Evolutionary conservation across 2,888 invertebrate species (phyloP), one percentile per base, ranked within the genome.

Genomic region (Pseudoips prasinana): DNA sequence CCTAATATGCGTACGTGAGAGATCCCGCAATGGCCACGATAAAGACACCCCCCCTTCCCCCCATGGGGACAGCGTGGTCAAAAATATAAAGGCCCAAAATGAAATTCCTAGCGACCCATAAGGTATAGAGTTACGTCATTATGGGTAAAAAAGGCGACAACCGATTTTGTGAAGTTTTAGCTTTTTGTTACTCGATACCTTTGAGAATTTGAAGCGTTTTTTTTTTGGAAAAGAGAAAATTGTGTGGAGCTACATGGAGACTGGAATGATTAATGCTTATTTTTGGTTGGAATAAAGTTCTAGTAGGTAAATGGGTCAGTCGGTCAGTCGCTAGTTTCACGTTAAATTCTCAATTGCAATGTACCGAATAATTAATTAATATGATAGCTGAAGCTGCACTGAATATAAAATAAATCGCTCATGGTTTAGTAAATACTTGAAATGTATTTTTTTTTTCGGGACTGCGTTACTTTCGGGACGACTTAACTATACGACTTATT

Each of bases 101-200:
- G 75, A 85, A 85, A 86, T 85, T 83, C 83, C 74, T 59, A 52
- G 56, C 64, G 59, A 64, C 66, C 73, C 75, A 75, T 83, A 85
- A 81, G 80, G 75, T 86, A 81, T 86, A 73, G 78, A 73, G 76
- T 86, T 84, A 84, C 87, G 75, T 85, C 81, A 85, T 86, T 84
- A 85, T 31, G 41, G 33, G 58, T 49, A 56, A 62, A 58, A 63
- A 61, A 14, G 67, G 49, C 43, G 53, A 49, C 44, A 34, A 47
- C 51, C 56, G 64, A 65, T 68, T 67, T 57, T 46, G 20, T 32
- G 23, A 43, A 43, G 28, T 44, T 40, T 31, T 23, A 29, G 33
- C 33, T 36, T 40, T 57, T 41, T 55, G 58, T 50, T 38, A 61
- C 35, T 32, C 39, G 51, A 59, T 46, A 54, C 48, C 48, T 37